Evolutionary conservation across 2,113 vertebrate genomes (phyloP).

Genomic region (Regulus satrapa): DNA sequence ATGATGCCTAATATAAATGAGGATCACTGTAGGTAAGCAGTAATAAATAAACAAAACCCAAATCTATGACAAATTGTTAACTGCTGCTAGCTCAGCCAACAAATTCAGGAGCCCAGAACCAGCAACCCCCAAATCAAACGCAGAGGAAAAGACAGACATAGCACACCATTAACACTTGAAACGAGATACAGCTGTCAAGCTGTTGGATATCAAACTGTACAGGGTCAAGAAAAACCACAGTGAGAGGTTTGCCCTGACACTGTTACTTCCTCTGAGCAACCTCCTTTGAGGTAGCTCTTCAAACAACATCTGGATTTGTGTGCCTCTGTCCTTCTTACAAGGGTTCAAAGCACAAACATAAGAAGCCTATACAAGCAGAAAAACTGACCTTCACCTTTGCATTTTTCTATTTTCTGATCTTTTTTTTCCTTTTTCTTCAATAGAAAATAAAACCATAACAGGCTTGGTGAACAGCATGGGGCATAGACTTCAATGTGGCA

Average conservation of each 20-base stretch:
- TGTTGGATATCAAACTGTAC: not conserved
- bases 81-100: not conserved
- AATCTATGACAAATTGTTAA: not conserved
- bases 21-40: not conserved
- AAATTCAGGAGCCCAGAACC: not conserved
- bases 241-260: not conserved
- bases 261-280: not conserved
- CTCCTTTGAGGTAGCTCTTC: slow-evolving; percentile 50
- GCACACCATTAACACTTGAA: not conserved
- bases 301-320: slow-evolving; percentile 23
- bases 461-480: slow-evolving; percentile 57
- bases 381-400: slow-evolving; percentile 62
- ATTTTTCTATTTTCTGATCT: slow-evolving; percentile 61
- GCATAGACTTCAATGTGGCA: not conserved
- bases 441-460: slow-evolving; percentile 52
- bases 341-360: slow-evolving; percentile 49
- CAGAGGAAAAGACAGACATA: not conserved
- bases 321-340: not conserved
- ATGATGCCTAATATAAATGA: not conserved
- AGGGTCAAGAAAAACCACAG: slow-evolving; percentile 6
- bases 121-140: not conserved
- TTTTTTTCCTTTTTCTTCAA: slow-evolving; percentile 54
- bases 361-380: slow-evolving; percentile 34
- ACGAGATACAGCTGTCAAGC: not conserved
- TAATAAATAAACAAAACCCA: not conserved